phyloP scores from a whole-genome alignment of 2,113 vertebrate species.

The Micronycteris hirsuta region DNA sequence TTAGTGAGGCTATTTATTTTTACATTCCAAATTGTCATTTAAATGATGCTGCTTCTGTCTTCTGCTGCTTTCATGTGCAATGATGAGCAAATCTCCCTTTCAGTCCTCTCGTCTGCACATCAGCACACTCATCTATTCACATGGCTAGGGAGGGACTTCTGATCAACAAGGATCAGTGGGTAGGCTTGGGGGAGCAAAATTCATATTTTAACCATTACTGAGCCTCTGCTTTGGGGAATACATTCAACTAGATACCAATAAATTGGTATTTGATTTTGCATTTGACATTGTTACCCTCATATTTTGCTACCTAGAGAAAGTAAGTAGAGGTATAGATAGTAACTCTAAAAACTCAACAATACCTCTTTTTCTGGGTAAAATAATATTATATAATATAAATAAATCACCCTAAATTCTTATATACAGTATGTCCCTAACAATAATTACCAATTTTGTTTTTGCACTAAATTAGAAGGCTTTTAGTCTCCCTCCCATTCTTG shows the following conservation, averaged over 20 bases:
- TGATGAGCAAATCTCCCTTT: background rate
- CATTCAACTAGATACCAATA: background rate
- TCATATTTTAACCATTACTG: background rate
- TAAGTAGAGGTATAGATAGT: background rate
- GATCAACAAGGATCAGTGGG: background rate
- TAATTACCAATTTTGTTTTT: background rate
- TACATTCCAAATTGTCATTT: background rate
- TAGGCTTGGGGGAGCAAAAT: background rate
- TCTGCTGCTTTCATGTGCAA: background rate
- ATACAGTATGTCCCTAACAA: background rate
- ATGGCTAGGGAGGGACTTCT: background rate
- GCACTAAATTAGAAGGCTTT: background rate
- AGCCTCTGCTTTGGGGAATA: background rate
- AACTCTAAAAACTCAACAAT: background rate
- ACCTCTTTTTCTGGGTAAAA: background rate
- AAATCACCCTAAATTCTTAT: background rate
- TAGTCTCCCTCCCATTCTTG: background rate
- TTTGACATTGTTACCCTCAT: background rate
- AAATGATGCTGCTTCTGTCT: rapidly evolving
- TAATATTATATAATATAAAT: background rate
- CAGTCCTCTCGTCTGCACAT: background rate
- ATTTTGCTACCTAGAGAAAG: background rate
- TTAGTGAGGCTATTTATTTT: background rate
- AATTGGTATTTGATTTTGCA: background rate
- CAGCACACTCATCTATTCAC: background rate